Evolutionary conservation across 2,888 invertebrate species (phyloP).

Genomic region (Macrosiphum euphorbiae): DNA sequence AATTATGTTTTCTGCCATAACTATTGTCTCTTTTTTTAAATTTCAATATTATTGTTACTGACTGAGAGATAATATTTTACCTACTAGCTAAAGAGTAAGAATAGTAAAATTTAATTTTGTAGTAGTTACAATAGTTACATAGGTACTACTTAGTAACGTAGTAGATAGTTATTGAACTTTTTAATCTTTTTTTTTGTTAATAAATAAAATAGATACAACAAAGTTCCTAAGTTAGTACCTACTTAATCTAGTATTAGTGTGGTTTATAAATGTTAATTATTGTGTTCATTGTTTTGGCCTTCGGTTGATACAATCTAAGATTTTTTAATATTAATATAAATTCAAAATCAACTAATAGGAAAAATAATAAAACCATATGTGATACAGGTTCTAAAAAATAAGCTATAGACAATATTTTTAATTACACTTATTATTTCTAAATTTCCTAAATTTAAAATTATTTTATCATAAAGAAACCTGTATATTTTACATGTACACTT

Average conservation of each 20-base stretch:
- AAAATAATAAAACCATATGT: background rate
- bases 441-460: no score
- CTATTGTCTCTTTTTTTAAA: background rate
- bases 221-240: background rate
- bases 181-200: no score
- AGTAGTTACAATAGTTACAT: no score
- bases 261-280: background rate
- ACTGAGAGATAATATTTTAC: background rate
- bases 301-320: background rate
- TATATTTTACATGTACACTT: no score
- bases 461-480: no score
- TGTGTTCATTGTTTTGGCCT: background rate
- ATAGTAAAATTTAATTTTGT: no score
- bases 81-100: no score
- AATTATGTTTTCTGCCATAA: background rate
- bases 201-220: background rate
- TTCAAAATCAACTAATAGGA: background rate
- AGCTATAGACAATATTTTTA: no score
- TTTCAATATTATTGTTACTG: background rate
- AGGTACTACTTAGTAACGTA: no score
- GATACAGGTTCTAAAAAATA: background rate
- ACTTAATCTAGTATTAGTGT: background rate
- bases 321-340: background rate
- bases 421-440: no score
- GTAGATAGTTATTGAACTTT: no score